These are phyloP conservation scores for Aporrectodea caliginosa DNA, from an alignment of 1,140 invertebrate species.

Conservation along the genomic window DNA sequence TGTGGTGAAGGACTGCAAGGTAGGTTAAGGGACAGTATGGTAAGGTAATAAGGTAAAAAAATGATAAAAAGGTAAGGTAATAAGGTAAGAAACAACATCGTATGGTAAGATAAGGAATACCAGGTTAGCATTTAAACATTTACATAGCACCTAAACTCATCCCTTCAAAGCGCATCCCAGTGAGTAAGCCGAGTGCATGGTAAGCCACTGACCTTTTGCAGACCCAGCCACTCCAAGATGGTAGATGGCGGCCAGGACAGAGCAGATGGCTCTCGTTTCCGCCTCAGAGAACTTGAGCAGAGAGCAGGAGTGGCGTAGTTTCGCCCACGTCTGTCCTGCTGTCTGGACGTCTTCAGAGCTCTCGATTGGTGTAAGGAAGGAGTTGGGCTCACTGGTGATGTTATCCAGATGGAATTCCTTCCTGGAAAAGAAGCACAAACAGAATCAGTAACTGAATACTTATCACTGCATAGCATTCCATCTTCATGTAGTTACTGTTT, in stretches of 20 bases:
- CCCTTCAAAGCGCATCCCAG: too few species aligned
- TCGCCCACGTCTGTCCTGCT: constrained; percentile 72
- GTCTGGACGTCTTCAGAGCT: constrained; percentile 78
- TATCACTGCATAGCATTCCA: too few species aligned
- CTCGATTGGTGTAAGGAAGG: constrained; percentile 71
- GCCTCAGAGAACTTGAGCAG: constrained; percentile 68
- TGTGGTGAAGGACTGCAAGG: too few species aligned
- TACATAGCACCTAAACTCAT: too few species aligned
- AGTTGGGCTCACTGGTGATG: constrained; percentile 70
- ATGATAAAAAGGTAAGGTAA: too few species aligned
- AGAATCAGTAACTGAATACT: neutral
- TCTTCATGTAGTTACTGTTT: too few species aligned
- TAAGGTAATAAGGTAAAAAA: too few species aligned
- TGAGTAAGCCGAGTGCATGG: constrained; percentile 1
- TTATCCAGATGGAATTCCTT: constrained; percentile 77
- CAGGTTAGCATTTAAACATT: too few species aligned
- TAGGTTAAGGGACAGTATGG: too few species aligned
- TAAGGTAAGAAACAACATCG: too few species aligned
- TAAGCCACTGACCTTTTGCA: constrained; percentile 46
- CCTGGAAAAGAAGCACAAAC: constrained; percentile 47
- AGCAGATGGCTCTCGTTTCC: constrained; percentile 78
- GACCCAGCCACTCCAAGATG: constrained; percentile 77
- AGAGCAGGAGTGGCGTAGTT: constrained; percentile 71
- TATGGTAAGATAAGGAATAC: too few species aligned
- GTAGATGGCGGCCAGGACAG: constrained; percentile 82